Evolutionary conservation across 1,140 invertebrate species (phyloP).

Genomic region (Bathynomus jamesi): DNA sequence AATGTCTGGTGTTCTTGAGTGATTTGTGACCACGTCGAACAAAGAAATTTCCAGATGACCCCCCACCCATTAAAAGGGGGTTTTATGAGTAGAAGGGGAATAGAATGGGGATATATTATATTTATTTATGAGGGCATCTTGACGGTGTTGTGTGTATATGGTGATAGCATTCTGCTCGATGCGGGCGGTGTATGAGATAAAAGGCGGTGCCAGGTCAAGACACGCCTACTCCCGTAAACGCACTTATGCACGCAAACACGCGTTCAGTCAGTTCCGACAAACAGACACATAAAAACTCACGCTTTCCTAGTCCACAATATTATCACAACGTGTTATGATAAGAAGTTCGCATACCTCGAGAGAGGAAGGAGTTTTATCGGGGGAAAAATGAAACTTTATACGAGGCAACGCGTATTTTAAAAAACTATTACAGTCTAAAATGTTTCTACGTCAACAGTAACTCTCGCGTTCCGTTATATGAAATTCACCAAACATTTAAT

Average conservation of each 20-base stretch:
- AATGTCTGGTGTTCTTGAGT: slow-evolving; percentile 36
- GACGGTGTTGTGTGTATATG: background rate
- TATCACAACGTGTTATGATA: background rate
- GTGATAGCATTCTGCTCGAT: background rate
- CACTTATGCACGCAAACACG: background rate
- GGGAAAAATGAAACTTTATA: no score
- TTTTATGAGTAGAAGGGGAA: background rate
- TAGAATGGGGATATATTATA: slow-evolving; percentile 18
- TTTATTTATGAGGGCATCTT: slow-evolving; percentile 5
- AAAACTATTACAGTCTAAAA: no score
- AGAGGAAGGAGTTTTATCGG: no score
- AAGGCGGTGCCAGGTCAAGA: background rate
- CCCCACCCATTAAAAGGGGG: slow-evolving; percentile 33
- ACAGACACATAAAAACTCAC: background rate
- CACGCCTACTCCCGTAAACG: background rate
- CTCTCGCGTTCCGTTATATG: no score
- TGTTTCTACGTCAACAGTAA: no score
- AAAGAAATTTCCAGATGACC: slow-evolving; percentile 37
- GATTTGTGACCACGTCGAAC: slow-evolving; percentile 37
- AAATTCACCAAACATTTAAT: no score
- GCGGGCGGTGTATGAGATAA: background rate
- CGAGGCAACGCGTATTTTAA: no score
- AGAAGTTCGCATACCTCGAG: background rate
- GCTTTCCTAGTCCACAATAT: background rate
- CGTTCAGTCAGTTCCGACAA: background rate